These are phyloP conservation scores for Cotesia glomerata DNA, from an alignment of 1,140 invertebrate species.

Conservation along the genomic window DNA sequence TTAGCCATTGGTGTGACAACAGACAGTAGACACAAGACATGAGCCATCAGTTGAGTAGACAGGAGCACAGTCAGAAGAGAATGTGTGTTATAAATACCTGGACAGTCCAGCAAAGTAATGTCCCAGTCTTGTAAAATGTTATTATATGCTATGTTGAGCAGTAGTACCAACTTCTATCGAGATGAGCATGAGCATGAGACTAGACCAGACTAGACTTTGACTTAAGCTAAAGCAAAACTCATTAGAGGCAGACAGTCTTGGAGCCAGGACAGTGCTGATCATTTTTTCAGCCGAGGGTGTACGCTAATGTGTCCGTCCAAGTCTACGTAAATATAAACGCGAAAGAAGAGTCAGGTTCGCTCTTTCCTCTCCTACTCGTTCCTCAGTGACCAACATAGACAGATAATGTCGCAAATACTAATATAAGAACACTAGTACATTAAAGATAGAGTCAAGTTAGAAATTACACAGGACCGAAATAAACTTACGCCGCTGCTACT, in stretches of 20 bases:
- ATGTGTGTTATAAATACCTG: too few relatives aligned
- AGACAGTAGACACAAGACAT: neutral
- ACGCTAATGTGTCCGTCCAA: too few relatives aligned
- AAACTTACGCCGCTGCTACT: constrained; percentile 34
- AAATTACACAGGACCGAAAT: constrained; percentile 43
- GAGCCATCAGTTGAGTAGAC: neutral
- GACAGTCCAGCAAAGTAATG: too few relatives aligned
- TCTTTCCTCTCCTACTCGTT: neutral
- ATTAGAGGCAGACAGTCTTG: too few relatives aligned
- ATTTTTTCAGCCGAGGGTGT: too few relatives aligned
- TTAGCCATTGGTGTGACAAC: neutral
- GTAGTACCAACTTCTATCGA: too few relatives aligned
- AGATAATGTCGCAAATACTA: constrained; percentile 9
- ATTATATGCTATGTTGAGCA: neutral
- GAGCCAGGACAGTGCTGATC: neutral
- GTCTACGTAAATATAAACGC: neutral
- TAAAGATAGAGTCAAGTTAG: constrained; percentile 24
- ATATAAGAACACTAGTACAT: neutral
- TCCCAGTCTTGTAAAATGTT: neutral
- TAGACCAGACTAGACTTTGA: too few relatives aligned
- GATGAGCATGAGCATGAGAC: too few relatives aligned
- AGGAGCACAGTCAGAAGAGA: too few relatives aligned
- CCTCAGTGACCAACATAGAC: constrained; percentile 9
- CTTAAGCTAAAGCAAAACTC: too few relatives aligned
- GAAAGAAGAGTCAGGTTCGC: neutral